Percentiles rank a stretch among this genome's conserved stretches.
These are phyloP conservation scores for Gerris lacustris DNA, from an alignment of 2,888 invertebrate species.

Conservation along the genomic window DNA sequence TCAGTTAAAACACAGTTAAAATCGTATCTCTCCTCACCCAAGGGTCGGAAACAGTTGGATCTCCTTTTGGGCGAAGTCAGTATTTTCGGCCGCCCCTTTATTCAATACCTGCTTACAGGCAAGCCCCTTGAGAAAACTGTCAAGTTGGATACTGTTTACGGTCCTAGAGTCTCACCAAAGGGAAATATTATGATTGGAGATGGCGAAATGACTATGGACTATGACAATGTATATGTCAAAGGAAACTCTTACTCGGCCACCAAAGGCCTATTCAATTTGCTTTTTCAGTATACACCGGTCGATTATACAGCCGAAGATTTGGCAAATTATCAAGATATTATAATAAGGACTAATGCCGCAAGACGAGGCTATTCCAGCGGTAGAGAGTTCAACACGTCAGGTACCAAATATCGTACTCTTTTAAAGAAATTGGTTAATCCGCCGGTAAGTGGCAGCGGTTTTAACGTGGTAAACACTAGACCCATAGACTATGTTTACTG, in stretches of 20 bases:
- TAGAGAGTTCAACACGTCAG: neutral
- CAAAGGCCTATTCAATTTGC: too few relatives aligned
- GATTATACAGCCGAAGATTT: neutral
- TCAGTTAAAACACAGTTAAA: too few relatives aligned
- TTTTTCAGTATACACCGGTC: neutral
- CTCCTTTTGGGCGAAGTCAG: neutral
- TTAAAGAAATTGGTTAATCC: neutral
- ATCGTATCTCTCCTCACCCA: too few relatives aligned
- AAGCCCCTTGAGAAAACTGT: neutral
- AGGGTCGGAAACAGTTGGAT: neutral
- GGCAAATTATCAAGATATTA: neutral
- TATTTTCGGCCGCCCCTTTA: neutral
- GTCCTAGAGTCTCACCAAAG: conserved; percentile 8
- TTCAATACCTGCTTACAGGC: neutral
- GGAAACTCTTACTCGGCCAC: too few relatives aligned
- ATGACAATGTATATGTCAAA: too few relatives aligned
- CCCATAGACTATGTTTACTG: neutral
- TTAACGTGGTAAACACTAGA: neutral
- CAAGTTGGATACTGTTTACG: conserved; percentile 9
- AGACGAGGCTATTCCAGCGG: neutral
- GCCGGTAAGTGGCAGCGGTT: neutral
- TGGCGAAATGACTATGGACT: neutral
- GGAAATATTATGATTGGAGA: conserved; percentile 6
- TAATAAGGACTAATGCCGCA: neutral
- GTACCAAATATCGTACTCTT: neutral